Evolutionary conservation across 1,140 invertebrate genomes (phyloP).

Genomic region (Saxidomus purpurata): DNA sequence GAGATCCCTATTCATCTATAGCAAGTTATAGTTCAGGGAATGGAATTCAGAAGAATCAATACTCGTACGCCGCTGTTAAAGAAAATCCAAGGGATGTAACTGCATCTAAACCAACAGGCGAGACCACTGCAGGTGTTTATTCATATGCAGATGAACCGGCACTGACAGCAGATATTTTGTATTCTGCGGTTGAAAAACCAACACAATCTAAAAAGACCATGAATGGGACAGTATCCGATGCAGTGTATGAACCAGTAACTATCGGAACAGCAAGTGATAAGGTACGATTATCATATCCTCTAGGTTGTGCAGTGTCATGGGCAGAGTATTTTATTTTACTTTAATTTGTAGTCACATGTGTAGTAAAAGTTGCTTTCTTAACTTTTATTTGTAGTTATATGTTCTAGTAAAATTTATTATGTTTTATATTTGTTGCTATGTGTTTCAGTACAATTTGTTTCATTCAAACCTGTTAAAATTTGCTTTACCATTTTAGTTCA

Average conservation of each 20-base stretch:
- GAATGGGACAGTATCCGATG: neutral
- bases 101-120: neutral
- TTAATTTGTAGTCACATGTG: too few relatives aligned
- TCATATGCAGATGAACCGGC: slow-evolving; percentile 13
- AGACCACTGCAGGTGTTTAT: neutral
- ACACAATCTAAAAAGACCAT: neutral
- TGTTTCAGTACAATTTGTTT: too few relatives aligned
- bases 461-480: too few relatives aligned
- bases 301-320: neutral
- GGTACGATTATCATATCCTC: too few relatives aligned
- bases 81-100: neutral
- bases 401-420: too few relatives aligned
- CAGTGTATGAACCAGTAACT: slow-evolving; percentile 28
- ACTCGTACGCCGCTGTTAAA: neutral
- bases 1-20: neutral
- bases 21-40: neutral
- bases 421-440: too few relatives aligned
- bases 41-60: neutral
- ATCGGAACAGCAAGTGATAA: neutral
- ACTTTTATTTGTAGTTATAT: neutral
- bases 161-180: neutral
- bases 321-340: neutral
- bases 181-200: slow-evolving; percentile 34
- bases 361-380: too few relatives aligned
- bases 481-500: too few relatives aligned